A percentile compares a stretch with the other conserved stretches of the same genome.
Evolutionary conservation across 2,113 vertebrate genomes (phyloP).

Genomic region (Epinephelus moara): DNA sequence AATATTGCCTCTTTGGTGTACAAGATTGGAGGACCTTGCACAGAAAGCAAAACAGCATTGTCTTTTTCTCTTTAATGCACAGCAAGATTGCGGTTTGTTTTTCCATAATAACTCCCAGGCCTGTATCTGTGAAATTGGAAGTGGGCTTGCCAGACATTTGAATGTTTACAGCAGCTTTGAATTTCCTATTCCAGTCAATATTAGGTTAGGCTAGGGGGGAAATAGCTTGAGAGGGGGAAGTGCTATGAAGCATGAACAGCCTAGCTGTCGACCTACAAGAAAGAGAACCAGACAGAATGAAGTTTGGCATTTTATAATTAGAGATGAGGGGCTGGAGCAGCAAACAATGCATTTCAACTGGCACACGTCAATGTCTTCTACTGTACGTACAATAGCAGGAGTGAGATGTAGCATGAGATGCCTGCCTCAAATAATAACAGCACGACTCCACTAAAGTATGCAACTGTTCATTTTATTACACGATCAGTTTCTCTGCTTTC

Average conservation of each 20-base stretch:
- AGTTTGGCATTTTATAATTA: slow-evolving; percentile 85
- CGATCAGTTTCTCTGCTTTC: slow-evolving; percentile 36
- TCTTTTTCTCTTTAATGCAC: slow-evolving; percentile 45
- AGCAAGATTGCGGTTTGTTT: slow-evolving; percentile 67
- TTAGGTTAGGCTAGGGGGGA: slow-evolving; percentile 74
- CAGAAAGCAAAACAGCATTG: slow-evolving; percentile 43
- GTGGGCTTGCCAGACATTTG: slow-evolving; percentile 77
- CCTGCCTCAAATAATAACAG: slow-evolving; percentile 40
- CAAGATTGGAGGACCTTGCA: slow-evolving; percentile 42
- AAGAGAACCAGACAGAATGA: slow-evolving; percentile 71
- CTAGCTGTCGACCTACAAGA: slow-evolving; percentile 68
- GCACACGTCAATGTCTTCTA: slow-evolving; percentile 50
- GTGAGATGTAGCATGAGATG: slow-evolving; percentile 46
- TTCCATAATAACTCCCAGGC: slow-evolving; percentile 68
- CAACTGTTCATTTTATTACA: slow-evolving; percentile 28
- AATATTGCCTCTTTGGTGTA: slow-evolving; percentile 24
- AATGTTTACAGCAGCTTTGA: slow-evolving; percentile 79
- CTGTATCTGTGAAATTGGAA: slow-evolving; percentile 80
- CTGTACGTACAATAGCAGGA: slow-evolving; percentile 55
- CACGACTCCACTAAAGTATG: slow-evolving; percentile 15
- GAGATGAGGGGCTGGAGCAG: slow-evolving; percentile 67
- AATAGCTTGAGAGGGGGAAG: slow-evolving; percentile 66
- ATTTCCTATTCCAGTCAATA: slow-evolving; percentile 82
- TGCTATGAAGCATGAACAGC: slow-evolving; percentile 80
- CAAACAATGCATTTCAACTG: slow-evolving; percentile 74